Conservation (phyloP, 2,888 invertebrate species). For the Melangyna quadrimaculata region DNA sequence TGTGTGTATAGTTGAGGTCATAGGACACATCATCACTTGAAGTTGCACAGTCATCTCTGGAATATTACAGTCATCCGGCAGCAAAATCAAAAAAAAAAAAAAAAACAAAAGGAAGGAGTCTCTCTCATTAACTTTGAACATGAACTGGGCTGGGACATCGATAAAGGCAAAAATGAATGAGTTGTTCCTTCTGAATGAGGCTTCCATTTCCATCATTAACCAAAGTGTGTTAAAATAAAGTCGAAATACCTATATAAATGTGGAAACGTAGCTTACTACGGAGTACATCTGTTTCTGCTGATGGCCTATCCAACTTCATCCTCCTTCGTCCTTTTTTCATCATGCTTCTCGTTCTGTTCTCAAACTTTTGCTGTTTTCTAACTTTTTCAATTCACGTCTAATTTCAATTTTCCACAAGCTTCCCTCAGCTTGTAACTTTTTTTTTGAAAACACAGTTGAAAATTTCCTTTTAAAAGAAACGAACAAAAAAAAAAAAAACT, state of each 20-base stretch:
- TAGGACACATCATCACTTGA: slow-evolving; percentile 14
- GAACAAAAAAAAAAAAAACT: slow-evolving; percentile 24
- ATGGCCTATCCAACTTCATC: slow-evolving; percentile 35
- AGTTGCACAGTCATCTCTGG: slow-evolving; percentile 34
- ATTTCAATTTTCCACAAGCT: slow-evolving; percentile 69
- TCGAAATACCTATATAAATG: slow-evolving; percentile 45
- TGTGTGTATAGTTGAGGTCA: neutral
- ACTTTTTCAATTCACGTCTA: slow-evolving; percentile 71
- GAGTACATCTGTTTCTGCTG: no score
- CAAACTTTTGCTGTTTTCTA: slow-evolving; percentile 46
- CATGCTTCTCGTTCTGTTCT: neutral
- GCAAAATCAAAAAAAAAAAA: neutral
- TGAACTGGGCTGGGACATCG: slow-evolving; percentile 23
- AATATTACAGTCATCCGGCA: slow-evolving; percentile 2
- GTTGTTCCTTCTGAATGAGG: neutral
- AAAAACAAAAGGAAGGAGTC: neutral
- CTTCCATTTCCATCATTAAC: slow-evolving; percentile 26
- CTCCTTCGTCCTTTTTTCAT: neutral
- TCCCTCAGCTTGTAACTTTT: slow-evolving; percentile 47
- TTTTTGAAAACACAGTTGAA: slow-evolving; percentile 42
- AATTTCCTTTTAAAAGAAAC: slow-evolving; percentile 27
- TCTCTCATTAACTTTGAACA: slow-evolving; percentile 57
- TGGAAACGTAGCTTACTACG: neutral
- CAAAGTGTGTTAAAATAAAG: slow-evolving; percentile 27
- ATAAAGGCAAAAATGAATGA: neutral